A percentile compares a stretch with the other conserved stretches of the same genome.
phyloP scores from a whole-genome alignment of 2,888 invertebrate genomes.

The Zaprionus obscuricornis region DNA sequence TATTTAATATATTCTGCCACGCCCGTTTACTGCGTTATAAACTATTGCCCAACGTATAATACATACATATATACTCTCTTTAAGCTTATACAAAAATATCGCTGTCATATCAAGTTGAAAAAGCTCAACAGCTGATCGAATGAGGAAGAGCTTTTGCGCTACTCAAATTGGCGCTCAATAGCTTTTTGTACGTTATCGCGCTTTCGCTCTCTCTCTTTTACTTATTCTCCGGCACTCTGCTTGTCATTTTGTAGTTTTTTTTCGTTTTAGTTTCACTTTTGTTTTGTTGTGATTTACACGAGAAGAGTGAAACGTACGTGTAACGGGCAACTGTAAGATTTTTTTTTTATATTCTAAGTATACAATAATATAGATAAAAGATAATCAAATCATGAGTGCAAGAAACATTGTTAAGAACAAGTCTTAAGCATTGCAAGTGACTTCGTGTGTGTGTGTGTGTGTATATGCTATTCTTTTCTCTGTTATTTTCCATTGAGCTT shows the following conservation, averaged over 20 bases:
- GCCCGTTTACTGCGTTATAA: too few relatives aligned
- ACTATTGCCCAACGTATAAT: too few relatives aligned
- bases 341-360: too few relatives aligned
- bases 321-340: too few relatives aligned
- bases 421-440: neutral
- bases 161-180: constrained; percentile 18
- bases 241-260: constrained; percentile 8
- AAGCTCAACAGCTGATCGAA: constrained; percentile 47
- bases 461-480: neutral
- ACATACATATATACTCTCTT: too few relatives aligned
- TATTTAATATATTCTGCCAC: too few relatives aligned
- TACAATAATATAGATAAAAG: too few relatives aligned
- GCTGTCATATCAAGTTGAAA: neutral
- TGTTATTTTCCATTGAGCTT: constrained; percentile 22
- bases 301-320: neutral
- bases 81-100: too few relatives aligned
- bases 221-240: neutral
- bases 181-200: constrained; percentile 25
- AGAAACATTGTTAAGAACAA: neutral
- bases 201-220: neutral
- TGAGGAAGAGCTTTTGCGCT: constrained; percentile 33
- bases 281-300: constrained; percentile 51
- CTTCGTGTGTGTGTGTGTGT: neutral
- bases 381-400: too few relatives aligned
- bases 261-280: constrained; percentile 39